phyloP scores from a whole-genome alignment of 2,888 invertebrate genomes.

The Selenia dentaria region DNA sequence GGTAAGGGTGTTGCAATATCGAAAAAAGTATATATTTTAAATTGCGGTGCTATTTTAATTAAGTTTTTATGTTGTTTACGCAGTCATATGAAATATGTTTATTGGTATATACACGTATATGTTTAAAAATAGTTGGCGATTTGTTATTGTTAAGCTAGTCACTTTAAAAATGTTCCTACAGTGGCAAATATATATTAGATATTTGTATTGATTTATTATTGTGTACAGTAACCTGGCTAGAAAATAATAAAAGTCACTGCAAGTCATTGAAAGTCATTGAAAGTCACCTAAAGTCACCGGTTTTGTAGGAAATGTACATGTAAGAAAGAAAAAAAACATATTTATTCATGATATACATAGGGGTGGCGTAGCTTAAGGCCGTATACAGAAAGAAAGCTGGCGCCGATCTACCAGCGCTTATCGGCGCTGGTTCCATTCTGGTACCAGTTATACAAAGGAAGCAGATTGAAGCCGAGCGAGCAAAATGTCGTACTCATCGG shows the following conservation, averaged over 20 bases:
- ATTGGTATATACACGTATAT: conserved; percentile 24
- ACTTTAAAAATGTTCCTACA: conserved; percentile 34
- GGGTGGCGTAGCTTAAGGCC: no score
- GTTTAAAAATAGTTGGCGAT: conserved; percentile 27
- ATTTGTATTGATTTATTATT: conserved; percentile 14
- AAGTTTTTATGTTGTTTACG: conserved; percentile 25
- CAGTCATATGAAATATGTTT: conserved; percentile 27
- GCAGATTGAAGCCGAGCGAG: no score
- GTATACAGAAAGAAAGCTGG: no score
- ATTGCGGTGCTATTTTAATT: conserved; percentile 41
- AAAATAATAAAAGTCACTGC: not conserved
- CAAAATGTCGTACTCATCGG: no score
- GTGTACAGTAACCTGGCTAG: conserved; percentile 1
- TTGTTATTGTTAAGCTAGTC: conserved; percentile 35
- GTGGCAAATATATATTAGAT: conserved; percentile 21
- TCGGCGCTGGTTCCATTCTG: no score
- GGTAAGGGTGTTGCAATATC: conserved; percentile 53
- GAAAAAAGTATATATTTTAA: conserved; percentile 36
- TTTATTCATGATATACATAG: no score
- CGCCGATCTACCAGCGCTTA: no score
- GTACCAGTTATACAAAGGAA: no score
- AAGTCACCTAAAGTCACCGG: no score
- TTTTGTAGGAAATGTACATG: no score
- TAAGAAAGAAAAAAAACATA: no score
- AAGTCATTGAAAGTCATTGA: no score